Base-by-base conservation (phyloP, 2,797 vertebrate species). In the Choloepus didactylus region DNA sequence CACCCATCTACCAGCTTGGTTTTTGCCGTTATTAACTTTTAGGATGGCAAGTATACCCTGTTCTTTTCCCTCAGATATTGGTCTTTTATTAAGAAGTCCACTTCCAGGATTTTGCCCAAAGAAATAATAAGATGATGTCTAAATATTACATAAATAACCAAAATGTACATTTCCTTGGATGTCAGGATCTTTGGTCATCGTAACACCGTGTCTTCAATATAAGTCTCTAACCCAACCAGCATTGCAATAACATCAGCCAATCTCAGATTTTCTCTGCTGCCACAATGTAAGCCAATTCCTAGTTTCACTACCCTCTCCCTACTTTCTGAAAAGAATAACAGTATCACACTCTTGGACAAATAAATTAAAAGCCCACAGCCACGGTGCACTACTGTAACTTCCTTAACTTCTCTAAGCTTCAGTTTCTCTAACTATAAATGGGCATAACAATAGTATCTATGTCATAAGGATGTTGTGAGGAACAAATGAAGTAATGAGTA, bases 41-140 rank as follows among this genome's bases (percentile, higher is more conserved):
- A n/a, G 9, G 31, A 67, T 56, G 38, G 18, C 10, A 88, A 85
- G 38, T 59, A 21, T 44, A 38, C 12, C 23, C 15, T 25, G 3
- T 11, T 46, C 10, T 62, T 51, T 75, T 51, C 8, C 11, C 14
- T 69, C 14, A 56, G 6, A 12, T 67, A 9, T 56, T 70, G 73
- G 27, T 77, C 67, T 90, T 95, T 79, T 18, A 27, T n/a, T 86
- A n/a, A 88, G 70, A 91, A 88, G 77, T 25, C 75, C 2, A 70
- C 5, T 8, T 79, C 19, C 16, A 46, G 19, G 4, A 19, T 4
- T 89, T 86, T 75, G 16, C 23, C 4, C 54, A 87, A 2, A 49
- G 25, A 95, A 0, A 64, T 19, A 72, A 49, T 56, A 23, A 18
- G 16, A 31, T 25, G 23, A 46, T 10, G 6, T 46, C 23, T 88